A percentile compares a stretch with the other conserved stretches of the same genome.
Evolutionary conservation across 1,140 invertebrate genomes (phyloP).

Genomic region (Trinorchestia longiramus): DNA sequence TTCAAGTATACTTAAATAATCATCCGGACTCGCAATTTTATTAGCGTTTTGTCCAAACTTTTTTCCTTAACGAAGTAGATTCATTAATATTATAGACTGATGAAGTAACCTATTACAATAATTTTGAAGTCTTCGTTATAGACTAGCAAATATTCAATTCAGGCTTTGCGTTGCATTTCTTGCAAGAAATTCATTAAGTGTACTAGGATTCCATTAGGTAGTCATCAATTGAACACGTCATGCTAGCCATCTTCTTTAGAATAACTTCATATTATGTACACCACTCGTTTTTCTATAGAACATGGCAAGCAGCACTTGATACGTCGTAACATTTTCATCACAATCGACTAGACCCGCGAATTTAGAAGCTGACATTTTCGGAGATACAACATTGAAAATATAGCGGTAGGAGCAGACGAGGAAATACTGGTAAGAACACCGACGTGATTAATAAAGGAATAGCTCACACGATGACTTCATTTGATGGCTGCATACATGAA

Average conservation of each 20-base stretch:
- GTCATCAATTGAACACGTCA: background rate
- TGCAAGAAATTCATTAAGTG: background rate
- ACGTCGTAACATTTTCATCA: background rate
- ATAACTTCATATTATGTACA: constrained; percentile 12
- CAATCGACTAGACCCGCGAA: constrained; percentile 23
- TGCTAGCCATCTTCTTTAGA: background rate
- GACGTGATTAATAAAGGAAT: background rate
- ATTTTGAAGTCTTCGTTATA: background rate
- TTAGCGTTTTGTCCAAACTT: background rate
- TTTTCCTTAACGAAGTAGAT: background rate
- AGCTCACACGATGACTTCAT: background rate
- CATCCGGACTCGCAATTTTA: background rate
- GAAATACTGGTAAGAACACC: background rate
- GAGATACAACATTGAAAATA: too few species aligned
- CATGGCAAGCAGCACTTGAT: background rate
- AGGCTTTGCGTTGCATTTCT: background rate
- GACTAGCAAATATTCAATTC: background rate
- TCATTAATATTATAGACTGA: background rate
- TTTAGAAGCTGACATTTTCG: background rate
- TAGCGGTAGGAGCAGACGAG: background rate
- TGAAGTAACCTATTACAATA: background rate
- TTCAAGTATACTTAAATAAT: background rate
- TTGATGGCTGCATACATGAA: background rate
- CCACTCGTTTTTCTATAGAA: background rate
- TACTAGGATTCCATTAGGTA: background rate